Base-by-base conservation (phyloP, 2,888 invertebrate species). In the Drosophila nigritarsus region DNA sequence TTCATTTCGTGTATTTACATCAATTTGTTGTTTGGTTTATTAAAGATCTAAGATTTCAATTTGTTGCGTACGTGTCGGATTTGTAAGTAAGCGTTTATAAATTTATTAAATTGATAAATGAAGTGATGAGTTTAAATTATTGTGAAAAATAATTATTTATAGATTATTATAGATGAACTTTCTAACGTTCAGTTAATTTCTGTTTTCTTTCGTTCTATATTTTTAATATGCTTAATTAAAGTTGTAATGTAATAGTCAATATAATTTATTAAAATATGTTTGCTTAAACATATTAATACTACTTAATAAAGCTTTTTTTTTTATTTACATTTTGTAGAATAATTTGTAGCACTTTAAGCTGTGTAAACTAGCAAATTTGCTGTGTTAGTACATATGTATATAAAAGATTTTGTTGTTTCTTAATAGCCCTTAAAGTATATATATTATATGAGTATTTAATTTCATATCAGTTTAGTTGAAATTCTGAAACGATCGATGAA, bases 1-100 rank as follows among this genome's bases (percentile, higher is more conserved):
- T 72, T 67, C 34, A 29, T 50, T 18, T n/a, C 29, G 73, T 83
- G 78, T 82, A 82, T 82, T 82, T 82, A 82, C 82, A 85, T 59
- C 29, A 59, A 76, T 69, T 75, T 71, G 34, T 70, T 36, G 11
- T 62, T 60, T 27, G 48, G 51, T 60, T 55, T 59, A 51, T 65
- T 42, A 51, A 66, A 27, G 29, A 2, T 29, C 18, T 54, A 30
- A 60, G 58, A 62, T 48, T 49, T 63, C 55, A n/a, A 11, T 70
- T 70, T 75, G 60, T 60, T 61, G 32, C 34, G 29, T 20, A 13
- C 51, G 49, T 60, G 30, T 68, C 65, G 54, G 49, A 55, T 61
- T 75, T 66, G 36, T 65, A 83, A 65, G 77, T 76, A 67, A 71
- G 76, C 65, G 71, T 76, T 68, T 71, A 68, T 76, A 80, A 77